Conservation (phyloP, 2,888 invertebrate genomes). For the Drosophila meridionalis region DNA sequence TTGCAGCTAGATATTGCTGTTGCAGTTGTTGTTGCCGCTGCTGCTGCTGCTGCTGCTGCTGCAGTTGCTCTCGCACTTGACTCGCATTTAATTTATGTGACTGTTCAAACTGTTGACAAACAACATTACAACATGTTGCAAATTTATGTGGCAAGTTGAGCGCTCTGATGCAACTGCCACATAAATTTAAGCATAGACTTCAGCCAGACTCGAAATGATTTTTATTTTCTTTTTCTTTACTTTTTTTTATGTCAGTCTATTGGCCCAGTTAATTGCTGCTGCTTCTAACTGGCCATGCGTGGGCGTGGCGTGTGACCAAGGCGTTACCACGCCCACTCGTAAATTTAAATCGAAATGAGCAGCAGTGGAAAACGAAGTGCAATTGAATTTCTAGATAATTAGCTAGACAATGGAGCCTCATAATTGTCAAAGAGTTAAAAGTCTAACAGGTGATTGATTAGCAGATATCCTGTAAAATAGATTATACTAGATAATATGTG, state of each 20-base stretch:
- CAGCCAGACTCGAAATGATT: background rate
- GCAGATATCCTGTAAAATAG: slow-evolving; percentile 1
- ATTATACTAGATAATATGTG: background rate
- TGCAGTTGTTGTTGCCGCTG: slow-evolving; percentile 37
- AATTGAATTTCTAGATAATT: slow-evolving; percentile 23
- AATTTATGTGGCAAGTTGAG: slow-evolving; percentile 75
- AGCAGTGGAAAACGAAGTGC: background rate
- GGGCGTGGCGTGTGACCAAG: slow-evolving; percentile 8
- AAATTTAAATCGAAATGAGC: slow-evolving; percentile 28
- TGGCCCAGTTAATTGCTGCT: slow-evolving; percentile 51
- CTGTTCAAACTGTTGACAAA: slow-evolving; percentile 80
- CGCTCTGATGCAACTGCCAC: slow-evolving; percentile 72
- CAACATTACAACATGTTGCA: slow-evolving; percentile 80
- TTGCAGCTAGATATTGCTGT: slow-evolving; percentile 49
- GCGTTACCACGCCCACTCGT: slow-evolving; percentile 6
- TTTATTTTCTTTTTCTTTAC: background rate
- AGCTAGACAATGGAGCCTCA: slow-evolving; percentile 17
- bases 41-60: slow-evolving; percentile 31
- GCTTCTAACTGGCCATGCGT: background rate
- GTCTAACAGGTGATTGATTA: background rate
- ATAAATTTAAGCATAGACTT: slow-evolving; percentile 59
- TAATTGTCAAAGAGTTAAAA: slow-evolving; percentile 31
- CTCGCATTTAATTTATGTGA: slow-evolving; percentile 76
- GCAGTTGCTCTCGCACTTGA: slow-evolving; percentile 73
- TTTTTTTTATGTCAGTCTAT: background rate